Evolutionary conservation across 1,140 invertebrate genomes (phyloP).

Genomic region (Solen grandis): DNA sequence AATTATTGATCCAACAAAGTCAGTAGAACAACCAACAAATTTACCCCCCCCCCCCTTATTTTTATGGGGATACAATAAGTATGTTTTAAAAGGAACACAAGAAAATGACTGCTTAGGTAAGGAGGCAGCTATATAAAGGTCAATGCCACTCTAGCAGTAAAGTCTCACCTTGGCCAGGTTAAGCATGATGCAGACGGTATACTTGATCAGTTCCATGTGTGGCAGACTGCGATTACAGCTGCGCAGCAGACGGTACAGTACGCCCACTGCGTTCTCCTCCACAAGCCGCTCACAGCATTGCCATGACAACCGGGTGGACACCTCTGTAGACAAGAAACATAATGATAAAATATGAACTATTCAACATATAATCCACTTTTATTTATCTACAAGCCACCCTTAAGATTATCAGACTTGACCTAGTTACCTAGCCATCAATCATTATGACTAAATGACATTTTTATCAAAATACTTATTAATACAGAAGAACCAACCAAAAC

Average conservation of each 20-base stretch:
- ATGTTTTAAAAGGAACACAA: neutral
- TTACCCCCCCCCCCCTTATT: neutral
- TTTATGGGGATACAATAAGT: neutral
- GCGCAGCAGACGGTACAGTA: conserved; percentile 73
- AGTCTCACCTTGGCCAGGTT: conserved; percentile 78
- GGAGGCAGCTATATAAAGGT: neutral
- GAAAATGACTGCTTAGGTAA: neutral
- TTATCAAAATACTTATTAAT: too few species aligned
- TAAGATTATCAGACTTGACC: too few species aligned
- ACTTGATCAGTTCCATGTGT: conserved; percentile 80
- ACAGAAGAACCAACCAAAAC: too few species aligned
- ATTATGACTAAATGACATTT: too few species aligned
- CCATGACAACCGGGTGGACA: conserved; percentile 73
- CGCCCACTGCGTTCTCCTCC: conserved; percentile 73
- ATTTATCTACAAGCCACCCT: too few species aligned
- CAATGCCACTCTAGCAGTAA: too few species aligned
- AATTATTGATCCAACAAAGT: too few species aligned
- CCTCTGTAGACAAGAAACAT: too few species aligned
- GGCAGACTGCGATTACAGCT: conserved; percentile 79
- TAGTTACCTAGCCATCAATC: too few species aligned
- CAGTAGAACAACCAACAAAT: neutral
- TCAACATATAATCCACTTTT: too few species aligned
- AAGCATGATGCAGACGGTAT: conserved; percentile 71
- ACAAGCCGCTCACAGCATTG: conserved; percentile 77
- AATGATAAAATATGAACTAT: too few species aligned